Evolutionary conservation across 2,113 vertebrate species (phyloP).

Genomic region (Antechinus flavipes): DNA sequence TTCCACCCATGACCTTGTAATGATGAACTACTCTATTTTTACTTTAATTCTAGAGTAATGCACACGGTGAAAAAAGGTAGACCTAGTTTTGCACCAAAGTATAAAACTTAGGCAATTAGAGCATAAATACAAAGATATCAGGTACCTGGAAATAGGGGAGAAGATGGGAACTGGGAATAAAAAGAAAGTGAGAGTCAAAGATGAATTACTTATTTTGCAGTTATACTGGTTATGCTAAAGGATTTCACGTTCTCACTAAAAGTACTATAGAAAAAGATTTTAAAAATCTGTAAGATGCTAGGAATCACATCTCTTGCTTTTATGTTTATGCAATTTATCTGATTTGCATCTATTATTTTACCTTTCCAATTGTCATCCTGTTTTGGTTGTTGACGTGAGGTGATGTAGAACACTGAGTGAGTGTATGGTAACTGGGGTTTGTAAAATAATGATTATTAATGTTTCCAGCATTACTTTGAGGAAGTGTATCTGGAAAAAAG

Average conservation of each 20-base stretch:
- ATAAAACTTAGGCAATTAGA: background rate
- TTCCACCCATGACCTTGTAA: background rate
- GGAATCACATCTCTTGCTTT: background rate
- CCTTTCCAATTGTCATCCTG: conserved; percentile 88
- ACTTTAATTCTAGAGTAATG: background rate
- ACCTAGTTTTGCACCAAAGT: background rate
- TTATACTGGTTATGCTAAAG: background rate
- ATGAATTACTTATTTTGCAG: background rate
- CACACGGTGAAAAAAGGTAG: background rate
- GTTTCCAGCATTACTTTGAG: conserved; percentile 86
- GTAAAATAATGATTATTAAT: conserved; percentile 97
- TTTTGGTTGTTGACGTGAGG: conserved; percentile 86
- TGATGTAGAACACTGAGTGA: conserved; percentile 91
- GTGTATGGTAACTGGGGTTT: conserved; percentile 97
- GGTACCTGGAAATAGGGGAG: background rate
- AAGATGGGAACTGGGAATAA: background rate
- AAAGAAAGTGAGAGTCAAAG: background rate
- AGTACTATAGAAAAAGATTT: background rate
- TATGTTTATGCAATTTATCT: background rate
- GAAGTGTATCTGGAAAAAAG: conserved; percentile 88
- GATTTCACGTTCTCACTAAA: background rate
- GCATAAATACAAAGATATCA: background rate
- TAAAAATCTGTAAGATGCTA: background rate
- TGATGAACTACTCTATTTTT: background rate
- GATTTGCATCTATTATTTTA: conserved; percentile 71